Evolutionary conservation across 92 coral and sea anemone species (phyloP).

Genomic region (Heteractis magnifica): DNA sequence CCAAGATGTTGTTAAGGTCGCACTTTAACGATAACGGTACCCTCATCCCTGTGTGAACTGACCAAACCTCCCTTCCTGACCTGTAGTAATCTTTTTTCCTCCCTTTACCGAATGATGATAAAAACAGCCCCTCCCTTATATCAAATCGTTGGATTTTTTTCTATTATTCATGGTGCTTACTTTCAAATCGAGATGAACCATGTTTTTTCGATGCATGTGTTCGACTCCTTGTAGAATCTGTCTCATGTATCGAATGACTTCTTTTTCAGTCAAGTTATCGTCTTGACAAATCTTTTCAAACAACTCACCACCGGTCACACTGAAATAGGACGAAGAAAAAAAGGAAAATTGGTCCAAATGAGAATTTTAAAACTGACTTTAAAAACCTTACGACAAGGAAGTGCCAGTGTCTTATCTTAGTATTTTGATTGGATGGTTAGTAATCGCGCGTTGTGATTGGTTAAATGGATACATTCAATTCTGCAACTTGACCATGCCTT

Average conservation of each 20-base stretch:
- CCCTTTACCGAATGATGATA: not conserved
- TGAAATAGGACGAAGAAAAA: not conserved
- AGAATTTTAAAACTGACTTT: no score
- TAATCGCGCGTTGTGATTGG: no score
- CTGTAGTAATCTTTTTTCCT: no score
- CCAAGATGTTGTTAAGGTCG: not conserved
- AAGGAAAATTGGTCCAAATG: not conserved
- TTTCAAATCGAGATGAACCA: slow-evolving; percentile 95
- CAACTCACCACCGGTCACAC: slow-evolving; percentile 90
- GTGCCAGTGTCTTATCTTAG: no score
- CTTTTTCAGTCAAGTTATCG: slow-evolving; percentile 91
- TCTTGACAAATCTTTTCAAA: slow-evolving; percentile 93
- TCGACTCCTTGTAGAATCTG: slow-evolving; percentile 96
- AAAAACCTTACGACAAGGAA: no score
- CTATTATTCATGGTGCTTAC: slow-evolving; percentile 27
- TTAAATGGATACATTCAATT: no score
- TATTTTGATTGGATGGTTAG: no score
- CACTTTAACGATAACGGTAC: not conserved
- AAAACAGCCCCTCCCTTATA: not conserved
- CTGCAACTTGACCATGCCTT: no score
- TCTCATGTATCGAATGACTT: slow-evolving; percentile 90
- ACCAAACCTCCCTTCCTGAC: no score
- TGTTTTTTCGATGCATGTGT: slow-evolving; percentile 90
- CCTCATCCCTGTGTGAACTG: not conserved
- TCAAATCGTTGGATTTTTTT: no score